Evolutionary conservation across 2,888 invertebrate genomes (phyloP).

Genomic region (Drosophila quinaria): DNA sequence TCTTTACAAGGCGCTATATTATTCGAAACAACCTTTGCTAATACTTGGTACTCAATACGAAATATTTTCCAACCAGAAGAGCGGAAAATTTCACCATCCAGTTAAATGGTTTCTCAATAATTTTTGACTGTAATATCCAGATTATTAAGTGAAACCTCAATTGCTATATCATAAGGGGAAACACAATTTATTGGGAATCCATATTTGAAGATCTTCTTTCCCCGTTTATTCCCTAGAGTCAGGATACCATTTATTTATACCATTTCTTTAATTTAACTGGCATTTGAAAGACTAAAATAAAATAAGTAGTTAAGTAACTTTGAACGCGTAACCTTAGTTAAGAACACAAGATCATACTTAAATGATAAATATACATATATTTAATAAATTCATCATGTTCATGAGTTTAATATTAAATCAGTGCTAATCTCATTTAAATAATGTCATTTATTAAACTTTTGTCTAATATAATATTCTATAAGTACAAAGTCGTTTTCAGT

Average conservation of each 20-base stretch:
- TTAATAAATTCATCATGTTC: not conserved
- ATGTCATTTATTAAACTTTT: not conserved
- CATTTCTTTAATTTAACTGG: not conserved
- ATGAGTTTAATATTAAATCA: not conserved
- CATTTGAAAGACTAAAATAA: not conserved
- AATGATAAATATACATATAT: not conserved
- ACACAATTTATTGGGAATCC: not conserved
- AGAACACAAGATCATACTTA: not conserved
- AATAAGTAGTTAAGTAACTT: not conserved
- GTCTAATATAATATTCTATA: not conserved
- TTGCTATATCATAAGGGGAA: not conserved
- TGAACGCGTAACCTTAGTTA: not conserved
- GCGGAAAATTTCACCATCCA: not conserved
- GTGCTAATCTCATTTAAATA: not conserved
- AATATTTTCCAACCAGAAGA: not conserved
- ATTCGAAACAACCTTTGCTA: not conserved
- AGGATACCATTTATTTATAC: not conserved
- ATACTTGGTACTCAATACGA: not conserved
- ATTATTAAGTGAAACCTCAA: not conserved
- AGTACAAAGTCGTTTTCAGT: not conserved
- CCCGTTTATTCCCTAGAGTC: not conserved
- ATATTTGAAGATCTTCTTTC: not conserved
- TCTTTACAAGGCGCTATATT: too few relatives aligned
- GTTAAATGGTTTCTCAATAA: not conserved
- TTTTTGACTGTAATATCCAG: not conserved